These are phyloP conservation scores for Bubo blakistoni DNA, from an alignment of 2,113 vertebrate genomes.

Conservation along the genomic window DNA sequence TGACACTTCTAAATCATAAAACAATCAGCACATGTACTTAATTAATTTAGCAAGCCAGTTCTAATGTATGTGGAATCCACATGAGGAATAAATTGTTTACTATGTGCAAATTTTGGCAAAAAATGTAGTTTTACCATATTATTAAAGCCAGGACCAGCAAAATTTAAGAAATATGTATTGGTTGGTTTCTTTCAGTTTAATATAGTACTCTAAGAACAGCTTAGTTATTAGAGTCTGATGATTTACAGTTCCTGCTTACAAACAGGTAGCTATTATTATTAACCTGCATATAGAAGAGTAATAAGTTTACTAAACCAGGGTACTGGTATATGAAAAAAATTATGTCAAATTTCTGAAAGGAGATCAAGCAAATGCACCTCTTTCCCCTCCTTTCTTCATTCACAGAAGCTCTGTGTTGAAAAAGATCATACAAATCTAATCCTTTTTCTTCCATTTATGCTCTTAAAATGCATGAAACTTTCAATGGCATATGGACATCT, in stretches of 20 bases:
- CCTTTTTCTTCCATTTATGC: neutral
- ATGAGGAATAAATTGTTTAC: neutral
- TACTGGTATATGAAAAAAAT: neutral
- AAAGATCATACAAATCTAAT: neutral
- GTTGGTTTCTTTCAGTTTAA: neutral
- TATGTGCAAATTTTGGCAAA: neutral
- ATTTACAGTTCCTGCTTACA: neutral
- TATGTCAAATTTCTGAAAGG: neutral
- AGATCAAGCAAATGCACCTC: neutral
- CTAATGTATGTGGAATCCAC: neutral
- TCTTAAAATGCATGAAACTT: neutral
- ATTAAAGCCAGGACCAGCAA: neutral
- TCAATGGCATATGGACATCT: neutral
- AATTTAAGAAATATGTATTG: neutral
- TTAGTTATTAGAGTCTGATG: neutral
- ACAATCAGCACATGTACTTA: neutral
- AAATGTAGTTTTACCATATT: neutral
- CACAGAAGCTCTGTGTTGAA: neutral
- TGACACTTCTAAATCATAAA: neutral
- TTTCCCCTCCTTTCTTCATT: neutral
- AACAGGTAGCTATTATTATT: neutral
- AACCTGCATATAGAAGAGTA: neutral
- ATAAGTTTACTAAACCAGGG: neutral
- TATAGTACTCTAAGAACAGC: neutral
- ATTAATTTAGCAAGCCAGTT: neutral